Base-by-base conservation (phyloP, 2,797 vertebrate genomes). In the Coregonus suidteri region DNA sequence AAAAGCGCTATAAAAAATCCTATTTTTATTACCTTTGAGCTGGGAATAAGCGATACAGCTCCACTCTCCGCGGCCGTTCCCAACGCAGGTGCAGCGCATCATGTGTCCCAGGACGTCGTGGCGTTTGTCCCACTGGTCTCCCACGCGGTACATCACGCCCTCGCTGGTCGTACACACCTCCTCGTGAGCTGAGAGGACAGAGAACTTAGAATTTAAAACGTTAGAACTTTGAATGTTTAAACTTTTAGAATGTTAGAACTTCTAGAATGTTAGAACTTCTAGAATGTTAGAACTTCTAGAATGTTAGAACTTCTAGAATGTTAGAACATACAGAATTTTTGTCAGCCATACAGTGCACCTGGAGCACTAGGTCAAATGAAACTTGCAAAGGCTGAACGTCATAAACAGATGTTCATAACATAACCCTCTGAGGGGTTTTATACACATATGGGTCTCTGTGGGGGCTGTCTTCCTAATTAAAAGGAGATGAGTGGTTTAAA, bases 91-190 rank as follows among this genome's bases (percentile, higher is more conserved):
- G 76, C 98, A 99, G 35, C 94, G 94, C 98, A 99, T 99, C 98
- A 99, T 98, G 85, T 99, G 97, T 75, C 96, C 97, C 85, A 97
- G 93, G 71, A 95, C 87, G 2, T 99, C 97, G 0, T 99, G 97
- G 1, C 94, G 95, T 68, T 98, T 98, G 86, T 99, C 98, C 98
- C 98, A 99, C 90, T 99, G 96, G 85, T 99, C 97, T n/a, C 97
- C 97, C 13, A 99, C 91, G 0, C 94, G 97, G 84, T 98, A 98
- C 98, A 99, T 99, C 84, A 96, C 94, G 2, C 96, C 97, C 54
- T 98, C 97, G 0, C 85, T 96, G 74, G 96, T 95, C 0, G 98
- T 99, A 52, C 98, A 99, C 83, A 98, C 95, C 91, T 99, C 98
- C 80, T 99, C 98, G 1, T 99, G 96, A 74, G 95, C 98, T 99